Conservation (phyloP, 2,797 vertebrate genomes). For the Florisuga fusca region DNA sequence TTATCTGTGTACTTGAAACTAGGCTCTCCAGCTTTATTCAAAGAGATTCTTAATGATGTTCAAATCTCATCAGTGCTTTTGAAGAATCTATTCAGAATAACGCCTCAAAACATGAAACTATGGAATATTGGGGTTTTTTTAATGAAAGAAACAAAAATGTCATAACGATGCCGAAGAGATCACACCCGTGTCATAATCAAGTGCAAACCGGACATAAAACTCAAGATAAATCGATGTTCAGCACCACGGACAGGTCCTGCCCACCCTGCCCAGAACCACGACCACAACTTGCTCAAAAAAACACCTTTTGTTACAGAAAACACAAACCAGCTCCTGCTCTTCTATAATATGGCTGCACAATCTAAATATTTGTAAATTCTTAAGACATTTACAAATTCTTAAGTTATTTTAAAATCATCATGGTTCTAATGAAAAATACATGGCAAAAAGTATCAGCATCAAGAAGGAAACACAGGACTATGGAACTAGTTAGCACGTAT, state of each 20-base stretch:
- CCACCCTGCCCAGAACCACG: background rate
- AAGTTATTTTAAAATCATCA: background rate
- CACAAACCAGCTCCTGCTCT: background rate
- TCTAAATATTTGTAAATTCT: background rate
- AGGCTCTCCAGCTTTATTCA: background rate
- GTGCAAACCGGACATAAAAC: background rate
- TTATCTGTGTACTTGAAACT: background rate
- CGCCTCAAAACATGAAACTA: background rate
- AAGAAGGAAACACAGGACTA: background rate
- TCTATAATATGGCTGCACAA: background rate
- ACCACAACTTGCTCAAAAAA: background rate
- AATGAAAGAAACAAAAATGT: background rate
- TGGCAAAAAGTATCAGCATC: background rate
- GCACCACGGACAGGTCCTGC: conserved; percentile 61
- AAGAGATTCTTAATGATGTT: background rate
- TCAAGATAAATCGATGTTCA: background rate
- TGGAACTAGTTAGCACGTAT: background rate
- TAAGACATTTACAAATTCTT: no score
- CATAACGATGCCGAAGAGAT: background rate
- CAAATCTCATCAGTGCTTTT: background rate
- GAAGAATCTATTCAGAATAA: background rate
- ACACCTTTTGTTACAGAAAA: background rate
- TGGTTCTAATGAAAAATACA: background rate
- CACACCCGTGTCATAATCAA: background rate
- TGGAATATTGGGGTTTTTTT: background rate